Evolutionary conservation across 2,113 vertebrate genomes (phyloP), one percentile per base, ranked within the genome.

Genomic region (Lophura nycthemera): DNA sequence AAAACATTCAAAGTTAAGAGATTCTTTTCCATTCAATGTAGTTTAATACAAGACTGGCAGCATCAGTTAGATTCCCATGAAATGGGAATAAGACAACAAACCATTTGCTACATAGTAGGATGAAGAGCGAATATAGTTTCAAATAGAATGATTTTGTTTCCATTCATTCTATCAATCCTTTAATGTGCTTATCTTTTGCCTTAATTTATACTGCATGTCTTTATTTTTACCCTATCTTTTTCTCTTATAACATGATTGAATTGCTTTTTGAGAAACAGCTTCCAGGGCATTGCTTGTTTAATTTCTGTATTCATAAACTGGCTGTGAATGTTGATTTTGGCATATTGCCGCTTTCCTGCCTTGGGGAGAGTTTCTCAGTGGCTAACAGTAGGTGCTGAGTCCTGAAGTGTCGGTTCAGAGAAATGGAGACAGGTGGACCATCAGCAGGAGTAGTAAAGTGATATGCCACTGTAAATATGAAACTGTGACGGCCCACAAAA

Each of bases 261-360:
- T 29, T 59, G 34, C 4, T 72, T 18, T 56, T 61, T 50, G 54
- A 52, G 13, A 67, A 81, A n/a, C 30, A 5, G 20, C 61, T 91
- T 90, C 10, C 48, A 61, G 32, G 11, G 32, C 57, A 34, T 43
- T 77, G 48, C 43, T 89, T 93, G 27, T 79, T 91, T 66, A 76
- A 76, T 83, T 80, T 94, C 65, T 96, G 64, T 36, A 47, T 94
- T 80, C 30, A 52, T 90, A 45, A 75, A 54, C 77, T 82, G 43
- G 29, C 65, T 85, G 36, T 66, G 48, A 93, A 29, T 40, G 34
- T 57, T 93, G 19, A 0, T 81, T 88, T 96, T 83, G 93, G 86
- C 47, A 84, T 54, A 32, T 24, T 86, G 83, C 93, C 93, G 64
- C 89, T 40, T 83, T 95, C 45, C 47, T 82, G 94, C 96, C 84